A percentile compares a stretch with the other conserved stretches of the same genome.
These are phyloP conservation scores for Dipodomys merriami DNA, from an alignment of 2,113 vertebrate species.

Conservation along the genomic window DNA sequence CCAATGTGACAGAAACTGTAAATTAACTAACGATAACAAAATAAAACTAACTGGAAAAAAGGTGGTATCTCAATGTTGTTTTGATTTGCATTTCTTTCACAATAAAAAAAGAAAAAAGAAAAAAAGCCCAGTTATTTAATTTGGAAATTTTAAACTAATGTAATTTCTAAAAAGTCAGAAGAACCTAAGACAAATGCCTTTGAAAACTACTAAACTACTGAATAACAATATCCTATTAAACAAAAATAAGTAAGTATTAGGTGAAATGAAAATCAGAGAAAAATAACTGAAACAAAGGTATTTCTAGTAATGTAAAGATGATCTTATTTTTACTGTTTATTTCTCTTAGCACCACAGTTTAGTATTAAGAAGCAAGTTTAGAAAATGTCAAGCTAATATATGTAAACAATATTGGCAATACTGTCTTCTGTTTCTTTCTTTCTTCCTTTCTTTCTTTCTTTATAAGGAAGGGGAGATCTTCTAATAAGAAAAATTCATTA, in stretches of 20 bases:
- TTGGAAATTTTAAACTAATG: neutral
- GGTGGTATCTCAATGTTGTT: too few species aligned
- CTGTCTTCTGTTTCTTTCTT: too few species aligned
- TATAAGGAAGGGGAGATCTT: neutral
- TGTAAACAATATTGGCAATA: neutral
- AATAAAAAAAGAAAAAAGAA: too few species aligned
- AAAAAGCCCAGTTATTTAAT: too few species aligned
- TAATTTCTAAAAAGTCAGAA: neutral
- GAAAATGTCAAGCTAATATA: neutral
- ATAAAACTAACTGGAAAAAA: too few species aligned
- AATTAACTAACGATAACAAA: neutral
- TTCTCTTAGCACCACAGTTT: neutral
- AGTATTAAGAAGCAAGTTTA: neutral
- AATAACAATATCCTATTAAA: neutral
- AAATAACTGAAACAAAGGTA: neutral
- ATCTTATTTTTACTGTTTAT: neutral
- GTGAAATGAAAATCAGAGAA: neutral
- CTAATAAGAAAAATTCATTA: neutral
- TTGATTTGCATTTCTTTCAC: too few species aligned
- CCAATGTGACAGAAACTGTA: neutral
- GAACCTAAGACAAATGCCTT: neutral
- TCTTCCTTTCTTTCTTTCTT: too few species aligned
- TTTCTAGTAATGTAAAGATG: neutral
- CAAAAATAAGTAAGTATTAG: neutral
- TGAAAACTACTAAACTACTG: neutral